These are phyloP conservation scores for Anser cygnoides DNA, from an alignment of 2,113 vertebrate species.

Conservation along the genomic window DNA sequence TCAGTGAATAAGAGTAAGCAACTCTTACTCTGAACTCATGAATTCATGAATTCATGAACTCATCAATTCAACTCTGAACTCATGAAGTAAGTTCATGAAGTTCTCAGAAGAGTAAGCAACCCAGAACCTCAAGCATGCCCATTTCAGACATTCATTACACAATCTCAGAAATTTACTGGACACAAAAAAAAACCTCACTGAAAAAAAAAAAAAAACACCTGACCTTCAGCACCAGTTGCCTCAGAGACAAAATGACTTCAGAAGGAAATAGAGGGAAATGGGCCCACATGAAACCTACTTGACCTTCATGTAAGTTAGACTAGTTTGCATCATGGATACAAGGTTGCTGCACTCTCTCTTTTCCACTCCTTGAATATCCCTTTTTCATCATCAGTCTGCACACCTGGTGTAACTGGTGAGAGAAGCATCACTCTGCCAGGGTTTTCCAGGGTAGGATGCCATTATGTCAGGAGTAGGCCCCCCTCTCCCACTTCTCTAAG, in stretches of 20 bases:
- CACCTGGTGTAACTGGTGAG: neutral
- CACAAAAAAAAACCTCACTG: neutral
- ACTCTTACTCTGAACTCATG: too few relatives aligned
- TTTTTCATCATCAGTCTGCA: neutral
- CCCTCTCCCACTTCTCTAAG: rapidly evolving
- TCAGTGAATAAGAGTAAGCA: neutral
- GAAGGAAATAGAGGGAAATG: neutral
- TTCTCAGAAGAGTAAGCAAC: neutral
- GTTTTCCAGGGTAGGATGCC: neutral
- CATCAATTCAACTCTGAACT: neutral
- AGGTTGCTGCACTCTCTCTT: neutral
- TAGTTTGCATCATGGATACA: neutral
- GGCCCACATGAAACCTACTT: neutral
- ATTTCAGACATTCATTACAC: neutral
- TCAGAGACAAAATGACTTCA: neutral
- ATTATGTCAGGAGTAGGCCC: neutral
- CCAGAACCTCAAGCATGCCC: neutral
- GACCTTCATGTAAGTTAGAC: neutral
- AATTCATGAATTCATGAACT: too few relatives aligned
- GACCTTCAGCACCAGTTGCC: neutral
- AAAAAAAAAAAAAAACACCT: neutral
- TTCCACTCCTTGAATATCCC: neutral
- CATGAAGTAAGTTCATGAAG: too few relatives aligned
- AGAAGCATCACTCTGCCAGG: rapidly evolving
- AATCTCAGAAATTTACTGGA: neutral